Conservation (phyloP, 2,797 vertebrate genomes). For the Cottoperca gobio region DNA sequence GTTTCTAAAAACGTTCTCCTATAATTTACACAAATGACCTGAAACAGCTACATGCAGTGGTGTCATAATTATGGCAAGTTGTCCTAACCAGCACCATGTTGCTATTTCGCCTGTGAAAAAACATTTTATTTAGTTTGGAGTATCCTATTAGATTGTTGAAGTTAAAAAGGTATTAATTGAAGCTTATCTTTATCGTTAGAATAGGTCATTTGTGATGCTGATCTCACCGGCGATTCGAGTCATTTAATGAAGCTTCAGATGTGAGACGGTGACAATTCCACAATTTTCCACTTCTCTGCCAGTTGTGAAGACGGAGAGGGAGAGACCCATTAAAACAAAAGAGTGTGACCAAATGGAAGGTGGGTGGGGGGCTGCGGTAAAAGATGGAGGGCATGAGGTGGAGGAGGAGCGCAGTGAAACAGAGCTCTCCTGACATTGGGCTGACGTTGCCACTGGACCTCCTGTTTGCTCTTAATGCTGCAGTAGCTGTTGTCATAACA, state of each 20-base stretch:
- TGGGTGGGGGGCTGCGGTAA: not conserved
- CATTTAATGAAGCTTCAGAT: slow-evolving; percentile 14
- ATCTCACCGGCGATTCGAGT: not conserved
- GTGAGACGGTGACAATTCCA: slow-evolving; percentile 7
- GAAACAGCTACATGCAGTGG: not conserved
- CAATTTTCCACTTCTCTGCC: slow-evolving; percentile 6
- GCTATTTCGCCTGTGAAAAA: not conserved
- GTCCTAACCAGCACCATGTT: not conserved
- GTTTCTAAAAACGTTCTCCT: not conserved
- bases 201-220: not conserved
- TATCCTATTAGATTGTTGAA: not conserved
- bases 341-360: slow-evolving; percentile 23
- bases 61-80: not conserved
- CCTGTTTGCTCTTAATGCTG: slow-evolving; percentile 27
- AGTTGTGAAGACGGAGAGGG: not conserved
- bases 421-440: slow-evolving; percentile 14
- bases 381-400: not conserved
- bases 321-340: slow-evolving; percentile 1
- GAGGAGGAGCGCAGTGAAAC: not conserved
- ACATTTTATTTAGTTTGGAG: not conserved
- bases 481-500: slow-evolving; percentile 26
- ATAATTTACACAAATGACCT: not conserved
- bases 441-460: slow-evolving; percentile 23
- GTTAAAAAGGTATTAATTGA: slow-evolving; percentile 1
- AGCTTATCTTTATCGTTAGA: not conserved